Evolutionary conservation across 2,113 vertebrate species (phyloP).

Genomic region (Pao palembangensis): DNA sequence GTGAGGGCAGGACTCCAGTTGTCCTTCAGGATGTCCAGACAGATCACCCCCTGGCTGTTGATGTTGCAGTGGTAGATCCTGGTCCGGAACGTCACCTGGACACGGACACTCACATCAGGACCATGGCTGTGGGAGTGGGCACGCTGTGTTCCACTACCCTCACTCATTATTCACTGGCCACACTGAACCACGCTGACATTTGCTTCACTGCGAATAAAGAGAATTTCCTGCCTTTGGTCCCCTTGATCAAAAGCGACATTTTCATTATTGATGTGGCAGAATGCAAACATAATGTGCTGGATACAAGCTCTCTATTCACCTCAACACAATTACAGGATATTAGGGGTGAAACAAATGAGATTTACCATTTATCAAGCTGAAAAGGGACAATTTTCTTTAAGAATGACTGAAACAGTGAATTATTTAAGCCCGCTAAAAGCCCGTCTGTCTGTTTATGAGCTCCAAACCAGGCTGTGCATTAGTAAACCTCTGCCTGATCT

Average conservation of each 20-base stretch:
- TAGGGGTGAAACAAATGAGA: too few relatives aligned
- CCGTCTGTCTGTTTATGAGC: not conserved
- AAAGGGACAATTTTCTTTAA: too few relatives aligned
- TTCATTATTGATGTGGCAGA: too few relatives aligned
- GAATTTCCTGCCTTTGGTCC: too few relatives aligned
- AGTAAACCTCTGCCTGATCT: conserved; percentile 6
- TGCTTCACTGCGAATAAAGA: too few relatives aligned
- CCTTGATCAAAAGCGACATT: too few relatives aligned
- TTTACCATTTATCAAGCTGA: too few relatives aligned
- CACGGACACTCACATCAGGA: not conserved
- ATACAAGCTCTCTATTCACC: too few relatives aligned
- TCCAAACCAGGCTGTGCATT: not conserved
- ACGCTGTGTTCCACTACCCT: not conserved
- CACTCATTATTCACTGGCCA: too few relatives aligned
- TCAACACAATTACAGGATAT: too few relatives aligned
- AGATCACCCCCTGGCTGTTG: conserved; percentile 95
- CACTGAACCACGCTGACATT: too few relatives aligned
- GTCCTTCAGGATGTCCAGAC: conserved; percentile 93
- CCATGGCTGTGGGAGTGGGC: not conserved
- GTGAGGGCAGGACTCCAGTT: conserved; percentile 93
- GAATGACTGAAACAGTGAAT: not conserved
- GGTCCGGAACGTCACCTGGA: conserved; percentile 91
- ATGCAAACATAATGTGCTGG: too few relatives aligned
- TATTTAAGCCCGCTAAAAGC: not conserved
- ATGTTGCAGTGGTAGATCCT: conserved; percentile 96